phyloP scores from a whole-genome alignment of 2,888 invertebrate genomes.

The Netelia virgata region DNA sequence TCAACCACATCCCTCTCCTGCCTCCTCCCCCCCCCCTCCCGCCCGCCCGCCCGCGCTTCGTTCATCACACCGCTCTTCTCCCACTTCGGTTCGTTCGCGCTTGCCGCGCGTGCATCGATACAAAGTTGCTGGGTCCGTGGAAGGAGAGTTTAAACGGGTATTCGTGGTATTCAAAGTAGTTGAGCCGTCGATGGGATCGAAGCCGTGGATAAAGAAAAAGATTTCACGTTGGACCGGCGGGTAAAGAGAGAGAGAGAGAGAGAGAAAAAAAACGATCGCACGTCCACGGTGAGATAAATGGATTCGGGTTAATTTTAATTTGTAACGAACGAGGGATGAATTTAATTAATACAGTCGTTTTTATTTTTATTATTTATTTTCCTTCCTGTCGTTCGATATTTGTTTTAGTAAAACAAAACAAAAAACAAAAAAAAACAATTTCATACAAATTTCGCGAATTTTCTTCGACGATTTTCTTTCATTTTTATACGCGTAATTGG shows the following conservation, averaged over 20 bases:
- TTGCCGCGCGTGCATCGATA: conserved; percentile 19
- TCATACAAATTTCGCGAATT: too few species aligned
- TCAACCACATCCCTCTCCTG: not conserved
- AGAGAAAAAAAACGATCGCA: not conserved
- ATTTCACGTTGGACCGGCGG: not conserved
- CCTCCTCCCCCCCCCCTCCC: not conserved
- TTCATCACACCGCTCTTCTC: conserved; percentile 3
- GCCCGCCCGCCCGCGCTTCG: not conserved
- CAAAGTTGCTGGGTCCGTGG: conserved; percentile 21
- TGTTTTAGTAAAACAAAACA: too few species aligned
- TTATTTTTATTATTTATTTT: not conserved
- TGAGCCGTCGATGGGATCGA: not conserved
- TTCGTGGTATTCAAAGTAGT: not conserved
- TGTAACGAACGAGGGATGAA: conserved; percentile 11
- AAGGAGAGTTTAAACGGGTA: not conserved
- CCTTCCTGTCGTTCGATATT: too few species aligned
- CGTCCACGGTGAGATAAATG: conserved; percentile 22
- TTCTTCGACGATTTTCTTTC: too few species aligned
- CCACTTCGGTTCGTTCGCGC: not conserved
- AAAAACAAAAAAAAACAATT: too few species aligned
- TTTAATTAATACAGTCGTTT: not conserved
- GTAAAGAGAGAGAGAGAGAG: not conserved
- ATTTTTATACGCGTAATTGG: too few species aligned
- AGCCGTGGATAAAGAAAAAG: not conserved
- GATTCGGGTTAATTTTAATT: conserved; percentile 21